Percentiles rank a stretch among this genome's conserved stretches.
Evolutionary conservation across 2,888 invertebrate species (phyloP).

Genomic region (Eudasyphora cyanicolor): DNA sequence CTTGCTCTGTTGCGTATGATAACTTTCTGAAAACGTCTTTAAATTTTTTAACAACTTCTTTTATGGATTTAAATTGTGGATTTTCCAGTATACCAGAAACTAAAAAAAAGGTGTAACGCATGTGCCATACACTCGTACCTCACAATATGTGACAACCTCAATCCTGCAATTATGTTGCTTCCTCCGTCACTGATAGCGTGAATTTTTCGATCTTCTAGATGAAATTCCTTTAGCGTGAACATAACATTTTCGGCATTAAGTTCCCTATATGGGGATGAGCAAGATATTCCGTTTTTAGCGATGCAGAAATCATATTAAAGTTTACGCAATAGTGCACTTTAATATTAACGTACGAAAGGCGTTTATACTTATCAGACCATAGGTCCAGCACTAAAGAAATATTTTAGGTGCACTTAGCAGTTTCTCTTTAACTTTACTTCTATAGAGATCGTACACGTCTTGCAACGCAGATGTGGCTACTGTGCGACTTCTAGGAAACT

Average conservation of each 20-base stretch:
- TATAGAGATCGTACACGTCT: conserved; percentile 23
- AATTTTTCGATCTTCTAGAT: conserved; percentile 15
- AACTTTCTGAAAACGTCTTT: background rate
- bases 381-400: conserved; percentile 18
- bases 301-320: conserved; percentile 2
- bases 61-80: background rate
- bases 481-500: conserved; percentile 23
- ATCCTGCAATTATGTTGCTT: conserved; percentile 17
- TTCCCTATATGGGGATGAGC: conserved; percentile 10
- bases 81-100: conserved; percentile 26
- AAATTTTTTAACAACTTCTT: conserved; percentile 16
- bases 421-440: background rate
- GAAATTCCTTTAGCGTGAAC: background rate
- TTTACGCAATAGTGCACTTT: conserved; percentile 32
- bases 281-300: conserved; percentile 26
- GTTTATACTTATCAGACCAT: conserved; percentile 40
- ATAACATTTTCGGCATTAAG: background rate
- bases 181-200: conserved; percentile 28
- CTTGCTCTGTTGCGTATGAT: conserved; percentile 23
- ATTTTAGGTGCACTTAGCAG: background rate
- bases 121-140: conserved; percentile 39
- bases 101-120: conserved; percentile 21
- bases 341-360: background rate
- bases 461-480: conserved; percentile 24
- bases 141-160: conserved; percentile 15